Percentiles rank a stretch among this genome's conserved stretches.
phyloP scores from a whole-genome alignment of 2,797 vertebrate species.

The Notoglanidium macrostoma region DNA sequence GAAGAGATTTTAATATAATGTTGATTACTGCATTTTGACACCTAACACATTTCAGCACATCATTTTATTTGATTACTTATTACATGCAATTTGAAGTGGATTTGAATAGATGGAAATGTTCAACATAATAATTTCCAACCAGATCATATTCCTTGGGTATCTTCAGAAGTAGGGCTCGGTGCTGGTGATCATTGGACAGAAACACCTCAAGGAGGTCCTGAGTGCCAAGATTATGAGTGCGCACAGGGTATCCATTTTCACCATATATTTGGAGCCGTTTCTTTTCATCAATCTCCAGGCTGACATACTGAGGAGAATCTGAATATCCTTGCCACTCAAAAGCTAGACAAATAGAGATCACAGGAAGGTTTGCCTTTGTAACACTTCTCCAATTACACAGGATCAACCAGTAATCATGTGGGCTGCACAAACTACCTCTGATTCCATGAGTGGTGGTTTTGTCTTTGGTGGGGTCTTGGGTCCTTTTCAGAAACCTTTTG shows the following conservation, averaged over 20 bases:
- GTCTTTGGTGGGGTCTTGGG: slow-evolving; percentile 58
- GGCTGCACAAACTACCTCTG: slow-evolving; percentile 69
- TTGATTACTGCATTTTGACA: not conserved
- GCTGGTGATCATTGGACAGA: slow-evolving; percentile 80
- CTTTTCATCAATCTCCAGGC: slow-evolving; percentile 78
- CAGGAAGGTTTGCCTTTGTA: slow-evolving; percentile 11
- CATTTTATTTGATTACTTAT: not conserved
- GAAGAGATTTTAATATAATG: slow-evolving; percentile 18
- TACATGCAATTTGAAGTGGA: not conserved
- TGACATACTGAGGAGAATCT: slow-evolving; percentile 72
- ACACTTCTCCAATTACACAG: not conserved
- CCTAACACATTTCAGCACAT: not conserved
- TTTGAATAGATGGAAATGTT: not conserved
- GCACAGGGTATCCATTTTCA: slow-evolving; percentile 70
- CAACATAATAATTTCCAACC: slow-evolving; percentile 68
- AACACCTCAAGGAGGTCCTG: slow-evolving; percentile 75
- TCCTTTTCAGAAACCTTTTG: slow-evolving; percentile 80
- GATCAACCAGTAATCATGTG: not conserved
- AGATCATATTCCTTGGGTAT: slow-evolving; percentile 91
- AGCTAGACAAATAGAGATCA: slow-evolving; percentile 68
- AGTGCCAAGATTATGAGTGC: slow-evolving; percentile 75
- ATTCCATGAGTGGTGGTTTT: slow-evolving; percentile 67
- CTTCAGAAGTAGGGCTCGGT: slow-evolving; percentile 82
- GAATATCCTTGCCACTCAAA: slow-evolving; percentile 86
- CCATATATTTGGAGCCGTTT: slow-evolving; percentile 80